These are phyloP conservation scores for Pterostichus niger DNA, from an alignment of 2,888 invertebrate genomes.

Conservation along the genomic window DNA sequence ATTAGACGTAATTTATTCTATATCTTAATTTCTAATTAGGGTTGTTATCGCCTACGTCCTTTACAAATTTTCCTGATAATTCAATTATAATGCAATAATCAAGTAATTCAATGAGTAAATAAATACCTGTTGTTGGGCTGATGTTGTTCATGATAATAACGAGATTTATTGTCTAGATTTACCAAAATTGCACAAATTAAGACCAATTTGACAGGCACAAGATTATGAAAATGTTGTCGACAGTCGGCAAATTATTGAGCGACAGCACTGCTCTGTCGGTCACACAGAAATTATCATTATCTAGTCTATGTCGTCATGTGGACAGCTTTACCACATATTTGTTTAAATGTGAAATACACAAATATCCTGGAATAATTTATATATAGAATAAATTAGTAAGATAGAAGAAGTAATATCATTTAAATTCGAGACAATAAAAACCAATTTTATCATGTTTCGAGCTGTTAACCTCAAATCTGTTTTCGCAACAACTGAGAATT, in stretches of 20 bases:
- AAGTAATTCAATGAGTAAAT: conserved; percentile 25
- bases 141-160: conserved; percentile 73
- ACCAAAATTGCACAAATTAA: conserved; percentile 58
- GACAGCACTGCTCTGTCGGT: conserved; percentile 48
- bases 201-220: conserved; percentile 58
- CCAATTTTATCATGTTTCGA: conserved; percentile 38
- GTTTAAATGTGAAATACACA: conserved; percentile 2
- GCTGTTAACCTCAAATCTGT: conserved; percentile 55
- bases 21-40: conserved; percentile 33
- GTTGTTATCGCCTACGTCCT: conserved; percentile 61
- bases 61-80: background rate
- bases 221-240: conserved; percentile 56
- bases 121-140: conserved; percentile 74
- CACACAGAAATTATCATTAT: conserved; percentile 32
- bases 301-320: conserved; percentile 12
- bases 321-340: background rate
- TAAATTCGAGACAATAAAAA: background rate
- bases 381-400: background rate
- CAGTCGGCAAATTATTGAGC: conserved; percentile 64
- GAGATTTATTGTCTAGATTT: conserved; percentile 42
- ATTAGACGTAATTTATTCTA: conserved; percentile 20
- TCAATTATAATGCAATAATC: background rate
- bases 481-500: conserved; percentile 45
- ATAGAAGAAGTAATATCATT: background rate
- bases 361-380: background rate